Conservation (phyloP, 2,888 invertebrate genomes). For the Sialis lutaria region DNA sequence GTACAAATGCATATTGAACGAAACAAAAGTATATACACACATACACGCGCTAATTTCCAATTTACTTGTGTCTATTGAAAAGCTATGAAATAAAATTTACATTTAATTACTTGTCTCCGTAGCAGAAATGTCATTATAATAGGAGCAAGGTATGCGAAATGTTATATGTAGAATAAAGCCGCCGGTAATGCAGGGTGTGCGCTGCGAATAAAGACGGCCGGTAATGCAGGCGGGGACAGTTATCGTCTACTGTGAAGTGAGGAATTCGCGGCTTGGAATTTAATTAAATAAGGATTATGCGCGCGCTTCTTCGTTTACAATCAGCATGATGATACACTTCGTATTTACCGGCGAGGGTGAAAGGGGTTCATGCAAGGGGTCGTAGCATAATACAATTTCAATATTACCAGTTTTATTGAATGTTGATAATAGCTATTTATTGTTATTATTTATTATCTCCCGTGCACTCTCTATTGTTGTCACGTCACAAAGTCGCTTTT, state of each 20-base stretch:
- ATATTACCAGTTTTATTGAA: too few species aligned
- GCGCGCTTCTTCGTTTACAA: background rate
- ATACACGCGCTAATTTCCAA: background rate
- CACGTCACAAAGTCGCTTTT: too few species aligned
- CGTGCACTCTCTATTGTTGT: too few species aligned
- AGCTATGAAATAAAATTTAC: background rate
- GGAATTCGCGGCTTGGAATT: slow-evolving; percentile 4
- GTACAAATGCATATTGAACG: too few species aligned
- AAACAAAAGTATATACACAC: too few species aligned
- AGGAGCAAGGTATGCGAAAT: slow-evolving; percentile 22
- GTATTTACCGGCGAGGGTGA: background rate
- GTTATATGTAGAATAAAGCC: slow-evolving; percentile 28
- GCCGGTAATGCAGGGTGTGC: slow-evolving; percentile 18
- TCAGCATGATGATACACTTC: background rate
- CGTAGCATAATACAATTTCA: too few species aligned
- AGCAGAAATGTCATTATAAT: background rate
- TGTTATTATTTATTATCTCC: too few species aligned
- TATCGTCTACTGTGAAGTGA: background rate
- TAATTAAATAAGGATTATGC: slow-evolving; percentile 6
- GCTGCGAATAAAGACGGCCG: slow-evolving; percentile 13
- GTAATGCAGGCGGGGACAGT: background rate
- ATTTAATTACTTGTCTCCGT: background rate
- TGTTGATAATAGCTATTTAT: too few species aligned
- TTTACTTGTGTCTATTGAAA: background rate
- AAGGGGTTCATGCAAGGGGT: background rate